Conservation (phyloP, 2,113 vertebrate genomes). For the Malurus alboscapulatus region DNA sequence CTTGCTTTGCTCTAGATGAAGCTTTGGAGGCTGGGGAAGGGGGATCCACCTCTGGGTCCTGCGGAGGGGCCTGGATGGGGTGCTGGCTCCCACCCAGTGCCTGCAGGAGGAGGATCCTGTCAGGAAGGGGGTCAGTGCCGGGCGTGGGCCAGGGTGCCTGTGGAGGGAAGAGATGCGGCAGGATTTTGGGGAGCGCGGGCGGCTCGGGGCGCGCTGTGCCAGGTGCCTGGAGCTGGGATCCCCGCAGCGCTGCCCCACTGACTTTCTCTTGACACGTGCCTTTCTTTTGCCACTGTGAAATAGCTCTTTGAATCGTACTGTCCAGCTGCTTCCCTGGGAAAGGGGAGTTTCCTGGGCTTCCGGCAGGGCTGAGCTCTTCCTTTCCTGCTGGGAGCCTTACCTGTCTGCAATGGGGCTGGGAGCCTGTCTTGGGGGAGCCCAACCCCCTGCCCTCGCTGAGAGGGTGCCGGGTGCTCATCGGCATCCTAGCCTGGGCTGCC, state of each 20-base stretch:
- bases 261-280: slow-evolving; percentile 62
- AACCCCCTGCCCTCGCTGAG: not conserved
- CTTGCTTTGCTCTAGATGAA: slow-evolving; percentile 14
- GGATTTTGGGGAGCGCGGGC: not conserved
- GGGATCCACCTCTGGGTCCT: not conserved
- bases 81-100: not conserved
- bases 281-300: slow-evolving; percentile 75
- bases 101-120: not conserved
- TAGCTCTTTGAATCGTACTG: slow-evolving; percentile 54
- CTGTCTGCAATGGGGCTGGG: not conserved
- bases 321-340: not conserved
- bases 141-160: not conserved
- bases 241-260: not conserved
- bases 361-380: not conserved
- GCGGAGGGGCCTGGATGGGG: not conserved
- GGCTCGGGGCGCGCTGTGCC: fast-evolving
- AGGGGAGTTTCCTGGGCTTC: not conserved
- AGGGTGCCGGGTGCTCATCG: not conserved
- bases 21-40: not conserved
- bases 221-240: not conserved
- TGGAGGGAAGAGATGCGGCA: not conserved
- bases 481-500: not conserved
- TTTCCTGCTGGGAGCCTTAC: not conserved
- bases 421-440: not conserved
- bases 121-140: not conserved